These are phyloP conservation scores for Drosophila nannoptera DNA, from an alignment of 1,140 invertebrate species.

Conservation along the genomic window DNA sequence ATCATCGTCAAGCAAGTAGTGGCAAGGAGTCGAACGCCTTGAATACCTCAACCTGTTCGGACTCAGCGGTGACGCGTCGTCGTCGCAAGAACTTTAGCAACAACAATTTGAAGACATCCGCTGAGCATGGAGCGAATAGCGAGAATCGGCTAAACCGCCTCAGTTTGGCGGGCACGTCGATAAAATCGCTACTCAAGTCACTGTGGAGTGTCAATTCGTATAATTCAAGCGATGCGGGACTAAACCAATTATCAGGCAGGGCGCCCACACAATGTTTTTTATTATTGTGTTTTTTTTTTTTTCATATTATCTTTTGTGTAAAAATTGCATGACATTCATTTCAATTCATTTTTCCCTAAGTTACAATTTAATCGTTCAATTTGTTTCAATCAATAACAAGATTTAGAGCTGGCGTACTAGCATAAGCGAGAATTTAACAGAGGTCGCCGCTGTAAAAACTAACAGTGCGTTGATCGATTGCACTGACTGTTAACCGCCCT, in stretches of 20 bases:
- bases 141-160: constrained; percentile 74
- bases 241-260: constrained; percentile 86
- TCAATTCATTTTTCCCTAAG: not conserved
- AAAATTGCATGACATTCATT: constrained; percentile 30
- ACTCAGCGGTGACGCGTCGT: constrained; percentile 72
- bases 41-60: constrained; percentile 77
- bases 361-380: not conserved
- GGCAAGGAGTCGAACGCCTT: constrained; percentile 72
- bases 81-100: constrained; percentile 73
- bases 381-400: too few species aligned
- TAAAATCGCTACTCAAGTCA: constrained; percentile 86
- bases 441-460: too few species aligned
- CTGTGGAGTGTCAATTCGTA: constrained; percentile 88
- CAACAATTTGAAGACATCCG: constrained; percentile 66
- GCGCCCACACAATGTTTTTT: not conserved
- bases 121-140: constrained; percentile 62
- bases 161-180: constrained; percentile 78
- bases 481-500: too few species aligned
- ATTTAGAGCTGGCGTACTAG: too few species aligned
- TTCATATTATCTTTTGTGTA: constrained; percentile 12
- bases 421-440: too few species aligned
- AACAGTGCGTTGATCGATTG: too few species aligned
- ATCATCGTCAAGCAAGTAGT: constrained; percentile 26
- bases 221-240: constrained; percentile 84
- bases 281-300: not conserved